phyloP scores from a whole-genome alignment of 2,113 vertebrate genomes.

The Illadopsis cleaveri region DNA sequence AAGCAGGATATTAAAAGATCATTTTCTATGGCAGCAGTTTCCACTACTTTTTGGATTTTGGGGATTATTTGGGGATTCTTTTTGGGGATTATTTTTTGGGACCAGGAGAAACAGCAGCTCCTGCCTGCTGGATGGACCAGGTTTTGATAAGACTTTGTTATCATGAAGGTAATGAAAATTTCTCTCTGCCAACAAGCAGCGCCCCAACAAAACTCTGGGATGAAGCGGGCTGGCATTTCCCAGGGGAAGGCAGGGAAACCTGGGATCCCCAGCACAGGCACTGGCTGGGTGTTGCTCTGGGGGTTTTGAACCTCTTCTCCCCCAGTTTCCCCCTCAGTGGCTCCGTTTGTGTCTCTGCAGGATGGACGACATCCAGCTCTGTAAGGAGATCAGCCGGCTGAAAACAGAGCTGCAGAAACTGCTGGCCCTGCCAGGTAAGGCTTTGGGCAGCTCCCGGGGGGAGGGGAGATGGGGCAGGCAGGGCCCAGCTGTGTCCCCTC shows the following conservation, averaged over 20 bases:
- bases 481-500: background rate
- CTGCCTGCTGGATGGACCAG: background rate
- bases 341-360: conserved; percentile 48
- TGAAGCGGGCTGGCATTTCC: background rate
- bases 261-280: fast-evolving
- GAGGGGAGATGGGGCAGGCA: fast-evolving
- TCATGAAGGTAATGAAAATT: background rate
- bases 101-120: background rate
- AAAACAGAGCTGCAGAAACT: conserved; percentile 86
- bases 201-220: background rate
- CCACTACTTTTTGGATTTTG: background rate
- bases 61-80: too few relatives aligned
- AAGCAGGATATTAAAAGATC: background rate
- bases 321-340: background rate
- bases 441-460: background rate
- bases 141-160: background rate
- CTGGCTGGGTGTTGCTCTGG: background rate
- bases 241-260: background rate
- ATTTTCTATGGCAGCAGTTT: background rate
- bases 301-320: background rate
- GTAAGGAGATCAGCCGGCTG: conserved; percentile 86
- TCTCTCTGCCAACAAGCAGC: background rate
- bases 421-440: conserved; percentile 79
- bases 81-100: background rate
- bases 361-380: conserved; percentile 93